Evolutionary conservation across 2,113 vertebrate genomes (phyloP).

Genomic region (Psittacus erithacus): DNA sequence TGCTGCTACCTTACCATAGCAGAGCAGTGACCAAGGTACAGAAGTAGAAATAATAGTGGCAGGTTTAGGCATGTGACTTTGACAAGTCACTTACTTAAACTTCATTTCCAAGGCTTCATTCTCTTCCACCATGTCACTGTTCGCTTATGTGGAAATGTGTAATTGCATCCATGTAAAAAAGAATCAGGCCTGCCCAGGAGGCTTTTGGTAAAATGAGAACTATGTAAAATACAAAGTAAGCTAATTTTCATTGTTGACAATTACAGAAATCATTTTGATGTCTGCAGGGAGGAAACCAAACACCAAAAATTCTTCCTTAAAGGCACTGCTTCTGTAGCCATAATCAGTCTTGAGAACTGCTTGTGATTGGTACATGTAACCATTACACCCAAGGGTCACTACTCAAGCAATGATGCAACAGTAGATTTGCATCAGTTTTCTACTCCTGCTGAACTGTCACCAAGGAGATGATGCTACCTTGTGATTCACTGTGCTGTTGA

Average conservation of each 20-base stretch:
- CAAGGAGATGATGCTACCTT: neutral
- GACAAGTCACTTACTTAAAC: neutral
- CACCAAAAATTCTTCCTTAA: neutral
- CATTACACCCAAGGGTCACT: neutral
- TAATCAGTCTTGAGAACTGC: neutral
- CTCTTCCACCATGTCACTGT: neutral
- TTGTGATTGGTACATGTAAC: accelerated
- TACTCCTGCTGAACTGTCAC: neutral
- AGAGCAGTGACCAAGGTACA: neutral
- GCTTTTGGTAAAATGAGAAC: neutral
- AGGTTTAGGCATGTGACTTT: neutral
- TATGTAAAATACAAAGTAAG: neutral
- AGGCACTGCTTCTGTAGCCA: neutral
- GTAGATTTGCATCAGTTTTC: neutral
- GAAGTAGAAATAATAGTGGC: neutral
- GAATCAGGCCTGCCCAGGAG: neutral
- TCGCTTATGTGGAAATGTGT: neutral
- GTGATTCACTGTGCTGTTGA: neutral
- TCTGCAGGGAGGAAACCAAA: accelerated
- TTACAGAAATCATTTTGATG: neutral
- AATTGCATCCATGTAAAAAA: neutral
- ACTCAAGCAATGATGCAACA: accelerated
- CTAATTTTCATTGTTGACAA: neutral
- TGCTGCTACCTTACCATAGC: neutral
- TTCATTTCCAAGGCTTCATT: neutral